Evolutionary conservation across 1,140 invertebrate species (phyloP).

Genomic region (Drosophila mayri): DNA sequence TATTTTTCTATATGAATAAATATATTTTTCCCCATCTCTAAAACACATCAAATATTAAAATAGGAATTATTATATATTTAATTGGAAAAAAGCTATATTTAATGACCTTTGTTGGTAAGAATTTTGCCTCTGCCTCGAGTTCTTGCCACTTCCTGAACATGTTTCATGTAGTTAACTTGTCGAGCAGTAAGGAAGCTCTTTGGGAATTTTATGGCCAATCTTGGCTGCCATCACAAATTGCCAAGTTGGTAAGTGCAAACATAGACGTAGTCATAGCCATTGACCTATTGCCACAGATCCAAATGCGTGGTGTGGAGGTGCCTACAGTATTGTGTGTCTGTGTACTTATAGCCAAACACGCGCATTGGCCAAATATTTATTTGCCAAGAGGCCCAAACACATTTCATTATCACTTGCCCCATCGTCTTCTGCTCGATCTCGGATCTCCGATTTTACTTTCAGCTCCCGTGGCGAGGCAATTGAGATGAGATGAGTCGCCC

Average conservation of each 20-base stretch:
- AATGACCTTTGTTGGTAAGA: background rate
- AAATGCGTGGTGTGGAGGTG: conserved; percentile 10
- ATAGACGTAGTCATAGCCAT: conserved; percentile 62
- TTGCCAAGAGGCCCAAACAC: conserved; percentile 54
- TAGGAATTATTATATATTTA: background rate
- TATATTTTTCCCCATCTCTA: background rate
- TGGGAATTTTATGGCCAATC: conserved; percentile 8
- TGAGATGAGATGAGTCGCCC: conserved; percentile 71
- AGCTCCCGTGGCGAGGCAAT: conserved; percentile 67
- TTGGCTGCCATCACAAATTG: conserved; percentile 32
- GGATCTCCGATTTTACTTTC: conserved; percentile 34
- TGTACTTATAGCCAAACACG: conserved; percentile 56
- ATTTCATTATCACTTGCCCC: conserved; percentile 70
- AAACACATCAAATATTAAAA: background rate
- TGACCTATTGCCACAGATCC: conserved; percentile 77
- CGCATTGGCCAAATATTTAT: conserved; percentile 71
- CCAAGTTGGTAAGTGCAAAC: conserved; percentile 42
- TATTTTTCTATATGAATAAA: background rate
- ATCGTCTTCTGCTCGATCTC: conserved; percentile 36
- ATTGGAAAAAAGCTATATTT: background rate
- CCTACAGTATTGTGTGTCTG: conserved; percentile 15
- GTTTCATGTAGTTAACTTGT: conserved; percentile 7
- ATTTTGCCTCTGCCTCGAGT: conserved; percentile 4
- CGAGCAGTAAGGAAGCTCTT: conserved; percentile 7
- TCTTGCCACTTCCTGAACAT: conserved; percentile 30